A percentile compares a stretch with the other conserved stretches of the same genome.
phyloP scores from a whole-genome alignment of 2,888 invertebrate genomes.

The Stenchaetothrips biformis region DNA sequence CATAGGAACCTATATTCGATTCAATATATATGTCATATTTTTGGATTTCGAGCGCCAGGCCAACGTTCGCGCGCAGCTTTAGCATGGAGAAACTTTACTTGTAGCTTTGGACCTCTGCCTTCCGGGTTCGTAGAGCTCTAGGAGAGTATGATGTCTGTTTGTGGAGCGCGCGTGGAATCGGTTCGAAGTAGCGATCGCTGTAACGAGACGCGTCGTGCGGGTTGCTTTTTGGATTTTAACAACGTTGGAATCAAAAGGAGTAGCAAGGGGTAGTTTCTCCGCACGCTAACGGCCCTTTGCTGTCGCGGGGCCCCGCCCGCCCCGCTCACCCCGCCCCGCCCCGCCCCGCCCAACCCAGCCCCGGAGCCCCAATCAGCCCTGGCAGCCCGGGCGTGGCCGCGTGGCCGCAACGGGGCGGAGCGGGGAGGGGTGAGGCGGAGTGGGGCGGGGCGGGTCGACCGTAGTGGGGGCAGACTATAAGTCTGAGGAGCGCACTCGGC shows the following conservation, averaged over 20 bases:
- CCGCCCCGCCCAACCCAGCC: not conserved
- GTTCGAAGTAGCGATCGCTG: no score
- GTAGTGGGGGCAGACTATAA: conserved; percentile 7
- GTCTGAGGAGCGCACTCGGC: not conserved
- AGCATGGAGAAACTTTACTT: no score
- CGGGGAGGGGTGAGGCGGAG: not conserved
- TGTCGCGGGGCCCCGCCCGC: not conserved
- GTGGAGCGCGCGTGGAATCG: no score
- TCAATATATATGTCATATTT: no score
- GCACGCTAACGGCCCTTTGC: no score
- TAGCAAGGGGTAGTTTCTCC: no score
- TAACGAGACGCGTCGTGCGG: not conserved
- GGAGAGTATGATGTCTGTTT: no score
- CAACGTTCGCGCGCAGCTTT: no score
- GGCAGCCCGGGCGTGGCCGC: not conserved
- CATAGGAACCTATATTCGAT: no score
- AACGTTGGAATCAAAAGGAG: not conserved
- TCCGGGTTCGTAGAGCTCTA: no score
- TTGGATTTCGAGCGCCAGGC: no score
- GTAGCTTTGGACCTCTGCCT: no score
- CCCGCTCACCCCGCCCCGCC: not conserved
- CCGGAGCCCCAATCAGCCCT: not conserved
- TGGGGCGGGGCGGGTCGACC: not conserved
- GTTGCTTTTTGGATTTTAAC: not conserved
- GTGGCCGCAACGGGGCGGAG: not conserved